phyloP scores from a whole-genome alignment of 2,797 vertebrate species.

The Podarcis siculus region DNA sequence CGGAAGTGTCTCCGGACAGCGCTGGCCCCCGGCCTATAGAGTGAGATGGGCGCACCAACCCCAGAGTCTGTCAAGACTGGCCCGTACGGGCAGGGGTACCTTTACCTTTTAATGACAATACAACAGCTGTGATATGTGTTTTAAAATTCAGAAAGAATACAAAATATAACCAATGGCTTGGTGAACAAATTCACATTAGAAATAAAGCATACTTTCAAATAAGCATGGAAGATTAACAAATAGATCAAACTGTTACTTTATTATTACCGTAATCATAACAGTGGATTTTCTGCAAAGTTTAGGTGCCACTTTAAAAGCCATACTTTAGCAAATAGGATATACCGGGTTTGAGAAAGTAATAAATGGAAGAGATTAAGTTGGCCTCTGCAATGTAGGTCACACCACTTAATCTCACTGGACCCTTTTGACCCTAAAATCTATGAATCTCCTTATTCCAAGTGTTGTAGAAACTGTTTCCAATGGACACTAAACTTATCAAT shows the following conservation, averaged over 20 bases:
- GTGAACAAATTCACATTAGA: neutral
- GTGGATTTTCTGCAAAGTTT: slow-evolving; percentile 2
- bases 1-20: no score
- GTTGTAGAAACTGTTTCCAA: slow-evolving; percentile 17
- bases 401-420: slow-evolving; percentile 20
- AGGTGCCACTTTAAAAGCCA: neutral
- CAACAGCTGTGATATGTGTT: no score
- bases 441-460: slow-evolving; percentile 25
- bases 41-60: no score
- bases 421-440: slow-evolving; percentile 17
- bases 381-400: slow-evolving; percentile 20
- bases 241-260: slow-evolving; percentile 10
- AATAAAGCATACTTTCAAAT: slow-evolving; percentile 9
- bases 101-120: no score
- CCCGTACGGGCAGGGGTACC: no score
- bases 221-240: slow-evolving; percentile 1
- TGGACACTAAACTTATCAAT: neutral
- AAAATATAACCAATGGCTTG: neutral
- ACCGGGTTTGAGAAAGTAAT: slow-evolving; percentile 10
- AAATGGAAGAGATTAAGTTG: slow-evolving; percentile 28
- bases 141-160: neutral
- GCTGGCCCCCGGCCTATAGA: no score
- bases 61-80: no score
- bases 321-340: slow-evolving; percentile 1
- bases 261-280: neutral